Evolutionary conservation across 2,888 invertebrate species (phyloP).

Genomic region (Dichetophora obliterata): DNA sequence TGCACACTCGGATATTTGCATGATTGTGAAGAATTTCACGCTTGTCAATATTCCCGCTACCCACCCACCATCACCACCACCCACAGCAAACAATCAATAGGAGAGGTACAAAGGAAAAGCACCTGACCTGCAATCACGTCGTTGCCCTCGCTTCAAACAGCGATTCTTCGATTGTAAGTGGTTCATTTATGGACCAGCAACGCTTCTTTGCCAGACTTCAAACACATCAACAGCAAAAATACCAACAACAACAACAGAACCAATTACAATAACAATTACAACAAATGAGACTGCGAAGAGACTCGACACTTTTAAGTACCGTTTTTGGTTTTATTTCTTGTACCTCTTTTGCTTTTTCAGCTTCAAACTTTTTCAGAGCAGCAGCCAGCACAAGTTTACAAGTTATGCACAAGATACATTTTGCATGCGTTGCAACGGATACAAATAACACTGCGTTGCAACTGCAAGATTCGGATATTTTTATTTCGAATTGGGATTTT

Average conservation of each 20-base stretch:
- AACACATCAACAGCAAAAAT: background rate
- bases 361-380: background rate
- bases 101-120: background rate
- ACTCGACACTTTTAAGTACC: constrained; percentile 15
- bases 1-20: background rate
- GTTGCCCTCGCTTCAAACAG: background rate
- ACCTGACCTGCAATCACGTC: background rate
- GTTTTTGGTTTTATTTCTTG: constrained; percentile 13
- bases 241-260: background rate
- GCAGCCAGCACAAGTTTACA: constrained; percentile 7
- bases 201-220: background rate
- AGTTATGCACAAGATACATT: constrained; percentile 18
- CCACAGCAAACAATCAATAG: background rate
- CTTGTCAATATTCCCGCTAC: background rate
- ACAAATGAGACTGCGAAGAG: constrained; percentile 32
- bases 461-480: background rate
- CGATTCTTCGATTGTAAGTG: background rate
- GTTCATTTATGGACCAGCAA: background rate
- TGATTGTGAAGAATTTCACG: background rate
- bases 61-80: background rate
- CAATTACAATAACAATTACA: constrained; percentile 6
- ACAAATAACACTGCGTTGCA: background rate
- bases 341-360: background rate
- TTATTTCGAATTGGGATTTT: background rate
- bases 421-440: background rate